phyloP scores from a whole-genome alignment of 2,888 invertebrate species.

The Lissonota sp. region DNA sequence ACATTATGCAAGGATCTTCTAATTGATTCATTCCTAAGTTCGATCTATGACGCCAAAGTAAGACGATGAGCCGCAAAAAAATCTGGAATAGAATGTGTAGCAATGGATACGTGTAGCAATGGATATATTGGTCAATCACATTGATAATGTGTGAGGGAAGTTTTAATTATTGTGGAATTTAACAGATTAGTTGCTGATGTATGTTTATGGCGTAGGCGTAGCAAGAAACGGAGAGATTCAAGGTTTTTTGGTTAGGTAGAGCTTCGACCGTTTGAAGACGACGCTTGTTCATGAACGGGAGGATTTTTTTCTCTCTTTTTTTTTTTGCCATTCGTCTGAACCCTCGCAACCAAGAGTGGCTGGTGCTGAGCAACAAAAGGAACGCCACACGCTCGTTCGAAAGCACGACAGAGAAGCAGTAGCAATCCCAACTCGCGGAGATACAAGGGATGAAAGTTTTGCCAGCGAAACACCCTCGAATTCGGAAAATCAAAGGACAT shows the following conservation, averaged over 20 bases:
- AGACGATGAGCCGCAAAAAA: too few species aligned
- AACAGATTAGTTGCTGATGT: too few species aligned
- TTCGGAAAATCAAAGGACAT: conserved; percentile 55
- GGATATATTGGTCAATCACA: too few species aligned
- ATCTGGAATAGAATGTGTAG: too few species aligned
- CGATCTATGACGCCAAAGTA: neutral
- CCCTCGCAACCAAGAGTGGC: conserved; percentile 61
- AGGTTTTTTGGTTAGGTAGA: too few species aligned
- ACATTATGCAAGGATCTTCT: conserved; percentile 78
- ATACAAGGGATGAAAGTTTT: conserved; percentile 60
- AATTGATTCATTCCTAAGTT: conserved; percentile 77
- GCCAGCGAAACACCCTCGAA: conserved; percentile 54
- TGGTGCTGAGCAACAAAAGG: conserved; percentile 60
- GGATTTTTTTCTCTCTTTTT: conserved; percentile 30
- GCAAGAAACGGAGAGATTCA: conserved; percentile 6
- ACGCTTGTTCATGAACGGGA: conserved; percentile 48
- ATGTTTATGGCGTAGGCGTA: too few species aligned
- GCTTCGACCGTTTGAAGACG: conserved; percentile 33
- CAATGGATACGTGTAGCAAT: too few species aligned
- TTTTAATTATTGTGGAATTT: too few species aligned
- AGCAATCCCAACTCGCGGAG: conserved; percentile 2
- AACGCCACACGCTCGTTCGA: conserved; percentile 46
- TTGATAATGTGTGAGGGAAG: too few species aligned
- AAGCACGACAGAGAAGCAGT: conserved; percentile 24
- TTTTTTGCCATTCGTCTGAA: conserved; percentile 36